phyloP scores from a whole-genome alignment of 2,797 vertebrate genomes.

The Schizothorax lantsangensis region DNA sequence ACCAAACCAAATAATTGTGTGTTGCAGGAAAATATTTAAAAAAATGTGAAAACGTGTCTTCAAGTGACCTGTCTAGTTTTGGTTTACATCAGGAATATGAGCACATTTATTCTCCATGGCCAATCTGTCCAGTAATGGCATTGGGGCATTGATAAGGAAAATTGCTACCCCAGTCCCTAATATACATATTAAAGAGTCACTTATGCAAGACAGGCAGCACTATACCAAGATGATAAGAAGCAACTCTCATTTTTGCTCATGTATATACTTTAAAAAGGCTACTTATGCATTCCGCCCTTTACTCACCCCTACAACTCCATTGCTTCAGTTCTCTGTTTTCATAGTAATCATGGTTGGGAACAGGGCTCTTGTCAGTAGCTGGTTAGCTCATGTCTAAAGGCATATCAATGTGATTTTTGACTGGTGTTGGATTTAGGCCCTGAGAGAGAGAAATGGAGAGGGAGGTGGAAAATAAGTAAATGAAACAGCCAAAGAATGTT shows the following conservation, averaged over 20 bases:
- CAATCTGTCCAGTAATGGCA: conserved; percentile 3
- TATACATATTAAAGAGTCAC: conserved; percentile 5
- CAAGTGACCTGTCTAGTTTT: neutral
- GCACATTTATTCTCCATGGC: conserved; percentile 3
- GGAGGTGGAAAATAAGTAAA: neutral
- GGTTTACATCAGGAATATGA: neutral
- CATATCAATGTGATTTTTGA: neutral
- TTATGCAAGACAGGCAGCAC: neutral
- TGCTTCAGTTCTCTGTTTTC: conserved; percentile 6
- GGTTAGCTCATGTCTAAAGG: neutral
- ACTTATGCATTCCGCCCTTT: neutral
- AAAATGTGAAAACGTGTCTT: neutral
- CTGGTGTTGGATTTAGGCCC: neutral
- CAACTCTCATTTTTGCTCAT: neutral
- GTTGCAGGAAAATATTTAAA: neutral
- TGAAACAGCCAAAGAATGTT: neutral
- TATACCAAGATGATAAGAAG: conserved; percentile 16
- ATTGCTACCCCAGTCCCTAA: neutral
- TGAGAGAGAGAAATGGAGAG: neutral
- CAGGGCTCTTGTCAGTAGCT: conserved; percentile 1
- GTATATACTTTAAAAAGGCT: neutral
- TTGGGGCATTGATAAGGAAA: conserved; percentile 19
- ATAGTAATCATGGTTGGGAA: conserved; percentile 1
- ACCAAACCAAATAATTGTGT: neutral
- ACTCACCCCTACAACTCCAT: neutral